Base-by-base conservation (phyloP, 2,797 vertebrate species). In the Gambelia wislizenii region DNA sequence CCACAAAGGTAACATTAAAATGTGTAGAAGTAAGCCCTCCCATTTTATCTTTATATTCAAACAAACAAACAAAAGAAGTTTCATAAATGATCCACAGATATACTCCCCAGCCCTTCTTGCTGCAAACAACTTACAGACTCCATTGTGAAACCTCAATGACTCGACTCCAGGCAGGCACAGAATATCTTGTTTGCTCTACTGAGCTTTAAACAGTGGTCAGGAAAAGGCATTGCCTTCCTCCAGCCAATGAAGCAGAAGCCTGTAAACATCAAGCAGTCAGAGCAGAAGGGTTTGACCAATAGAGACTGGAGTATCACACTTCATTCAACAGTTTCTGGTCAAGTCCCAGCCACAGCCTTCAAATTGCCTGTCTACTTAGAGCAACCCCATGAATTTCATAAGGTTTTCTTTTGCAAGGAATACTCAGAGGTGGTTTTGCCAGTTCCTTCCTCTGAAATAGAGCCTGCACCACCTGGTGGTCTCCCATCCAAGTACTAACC, bases 51-150 rank as follows among this genome's bases (percentile, higher is more conserved):
- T 72, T 25, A 70, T 47, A 64, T 30, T 27, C 22, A 39, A n/a
- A 59, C 30, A 70, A 30, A 44, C 25, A 25, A 49, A 20, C 20
- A 33, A 47, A 44, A 20, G 1, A 39, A 54, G 14, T 12, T 10
- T 16, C 8, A 22, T 30, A 72, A 74, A 0, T 20, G n/a, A 16
- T n/a, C 52, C 7, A 52, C 12, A 39, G 1, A 1, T 39, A 3
- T 18, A 20, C 22, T 33, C 8, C 2, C 9, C 47, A 81, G 20
- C 18, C 47, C 30, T 36, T 30, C 33, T 1, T 1, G 14, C n/a
- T 18, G 36, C 42, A 78, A 18, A 47, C 59, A 70, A 89, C 87
- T 89, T 79, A 84, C 87, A 6, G 59, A 10, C 2, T 77, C 61
- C 79, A 82, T 79, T 61, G 67, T 18, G 20, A 47, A 64, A n/a